A percentile compares a stretch with the other conserved stretches of the same genome.
Evolutionary conservation across 2,888 invertebrate genomes (phyloP).

Genomic region (Biston stratarius): DNA sequence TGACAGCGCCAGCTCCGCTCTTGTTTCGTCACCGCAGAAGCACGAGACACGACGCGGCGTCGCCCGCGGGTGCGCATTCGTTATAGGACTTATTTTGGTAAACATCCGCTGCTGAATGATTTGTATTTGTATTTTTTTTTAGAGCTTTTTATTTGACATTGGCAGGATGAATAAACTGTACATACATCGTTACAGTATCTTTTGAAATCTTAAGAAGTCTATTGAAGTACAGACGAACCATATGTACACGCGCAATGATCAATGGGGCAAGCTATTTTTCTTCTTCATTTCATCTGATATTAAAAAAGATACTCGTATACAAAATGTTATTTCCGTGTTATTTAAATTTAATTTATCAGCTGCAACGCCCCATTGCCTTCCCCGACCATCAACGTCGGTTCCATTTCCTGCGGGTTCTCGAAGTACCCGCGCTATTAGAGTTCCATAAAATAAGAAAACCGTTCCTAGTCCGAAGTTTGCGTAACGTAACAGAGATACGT

Average conservation of each 20-base stretch:
- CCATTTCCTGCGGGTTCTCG: slow-evolving; percentile 11
- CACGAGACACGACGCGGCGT: neutral
- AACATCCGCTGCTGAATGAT: slow-evolving; percentile 44
- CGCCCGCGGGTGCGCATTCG: slow-evolving; percentile 37
- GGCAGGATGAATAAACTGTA: slow-evolving; percentile 23
- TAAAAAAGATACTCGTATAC: neutral
- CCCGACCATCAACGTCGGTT: slow-evolving; percentile 3
- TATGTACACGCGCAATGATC: neutral
- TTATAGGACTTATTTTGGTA: slow-evolving; percentile 44
- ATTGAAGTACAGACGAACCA: neutral
- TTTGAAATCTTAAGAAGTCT: neutral
- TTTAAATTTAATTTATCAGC: slow-evolving; percentile 4
- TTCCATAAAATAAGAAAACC: neutral
- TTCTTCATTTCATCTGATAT: neutral
- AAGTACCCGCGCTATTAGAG: neutral
- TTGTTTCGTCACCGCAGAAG: neutral
- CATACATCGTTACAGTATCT: slow-evolving; percentile 1
- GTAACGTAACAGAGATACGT: too few relatives aligned
- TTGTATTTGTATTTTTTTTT: slow-evolving; percentile 34
- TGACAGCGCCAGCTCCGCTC: neutral
- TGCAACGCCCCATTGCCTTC: neutral
- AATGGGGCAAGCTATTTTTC: neutral
- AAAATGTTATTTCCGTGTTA: slow-evolving; percentile 3
- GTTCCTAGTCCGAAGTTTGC: too few relatives aligned
- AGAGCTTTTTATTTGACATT: slow-evolving; percentile 29